Conservation (phyloP, 2,113 vertebrate genomes). For the Psettodes erumei region DNA sequence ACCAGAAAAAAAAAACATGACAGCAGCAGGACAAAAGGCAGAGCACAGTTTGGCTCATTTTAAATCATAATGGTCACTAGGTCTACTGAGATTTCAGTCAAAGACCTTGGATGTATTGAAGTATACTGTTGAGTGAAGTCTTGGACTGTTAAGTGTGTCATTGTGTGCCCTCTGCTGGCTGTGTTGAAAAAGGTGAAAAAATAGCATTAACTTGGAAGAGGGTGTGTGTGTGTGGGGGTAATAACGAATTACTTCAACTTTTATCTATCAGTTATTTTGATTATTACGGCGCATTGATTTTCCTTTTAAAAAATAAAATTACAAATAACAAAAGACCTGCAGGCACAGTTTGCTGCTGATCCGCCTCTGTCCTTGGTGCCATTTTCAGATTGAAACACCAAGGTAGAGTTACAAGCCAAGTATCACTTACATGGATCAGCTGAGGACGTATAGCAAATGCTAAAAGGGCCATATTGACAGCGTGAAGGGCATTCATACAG, state of each 20-base stretch:
- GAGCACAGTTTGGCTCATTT: not conserved
- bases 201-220: slow-evolving; percentile 2
- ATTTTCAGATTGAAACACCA: slow-evolving; percentile 54
- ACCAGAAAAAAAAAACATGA: not conserved
- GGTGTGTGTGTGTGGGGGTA: too few relatives aligned
- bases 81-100: not conserved
- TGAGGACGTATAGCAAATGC: slow-evolving; percentile 27
- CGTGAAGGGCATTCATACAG: slow-evolving; percentile 40
- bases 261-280: slow-evolving; percentile 5
- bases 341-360: not conserved
- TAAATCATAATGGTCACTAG: not conserved
- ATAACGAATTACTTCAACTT: not conserved
- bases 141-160: slow-evolving; percentile 13
- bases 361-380: slow-evolving; percentile 58
- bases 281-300: not conserved
- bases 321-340: slow-evolving; percentile 13
- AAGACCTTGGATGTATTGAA: not conserved
- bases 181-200: not conserved
- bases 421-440: slow-evolving; percentile 66
- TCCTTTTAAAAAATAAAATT: not conserved
- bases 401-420: slow-evolving; percentile 59
- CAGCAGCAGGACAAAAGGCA: not conserved
- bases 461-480: slow-evolving; percentile 41
- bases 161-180: slow-evolving; percentile 68
- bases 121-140: not conserved